Conservation (phyloP, 2,888 invertebrate species). For the Deilephila porcellus region DNA sequence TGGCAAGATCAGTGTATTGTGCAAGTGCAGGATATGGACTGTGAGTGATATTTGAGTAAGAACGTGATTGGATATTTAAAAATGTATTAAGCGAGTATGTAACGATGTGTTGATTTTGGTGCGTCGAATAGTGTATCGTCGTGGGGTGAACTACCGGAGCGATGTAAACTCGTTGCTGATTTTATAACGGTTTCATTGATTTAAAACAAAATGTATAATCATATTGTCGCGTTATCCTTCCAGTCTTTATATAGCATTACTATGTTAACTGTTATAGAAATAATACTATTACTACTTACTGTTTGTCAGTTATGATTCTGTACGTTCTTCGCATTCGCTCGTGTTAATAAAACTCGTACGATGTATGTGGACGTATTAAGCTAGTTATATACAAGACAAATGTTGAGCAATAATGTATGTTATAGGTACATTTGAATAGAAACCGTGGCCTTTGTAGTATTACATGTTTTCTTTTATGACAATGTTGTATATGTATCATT, state of each 20-base stretch:
- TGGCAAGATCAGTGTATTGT: neutral
- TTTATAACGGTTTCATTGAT: conserved; percentile 5
- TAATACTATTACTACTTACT: neutral
- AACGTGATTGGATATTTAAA: conserved; percentile 36
- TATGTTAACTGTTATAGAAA: neutral
- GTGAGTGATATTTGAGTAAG: conserved; percentile 47
- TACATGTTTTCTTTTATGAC: conserved; percentile 49
- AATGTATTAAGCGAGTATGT: conserved; percentile 1
- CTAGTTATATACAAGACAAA: neutral
- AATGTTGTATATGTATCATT: conserved; percentile 32
- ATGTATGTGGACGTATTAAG: neutral
- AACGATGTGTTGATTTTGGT: conserved; percentile 7
- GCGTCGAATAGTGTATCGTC: neutral
- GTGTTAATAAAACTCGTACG: conserved; percentile 7
- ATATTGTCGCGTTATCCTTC: neutral
- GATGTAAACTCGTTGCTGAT: neutral
- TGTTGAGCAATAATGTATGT: conserved; percentile 56
- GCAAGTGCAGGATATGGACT: conserved; percentile 41
- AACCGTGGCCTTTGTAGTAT: conserved; percentile 59
- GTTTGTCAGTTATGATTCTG: neutral
- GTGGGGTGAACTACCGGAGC: neutral
- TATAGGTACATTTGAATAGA: conserved; percentile 49
- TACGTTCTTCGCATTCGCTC: neutral
- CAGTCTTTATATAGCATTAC: conserved; percentile 5
- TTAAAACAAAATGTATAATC: neutral